A percentile compares a stretch with the other conserved stretches of the same genome.
Evolutionary conservation across 2,888 invertebrate genomes (phyloP).

Genomic region (Apamea anceps): DNA sequence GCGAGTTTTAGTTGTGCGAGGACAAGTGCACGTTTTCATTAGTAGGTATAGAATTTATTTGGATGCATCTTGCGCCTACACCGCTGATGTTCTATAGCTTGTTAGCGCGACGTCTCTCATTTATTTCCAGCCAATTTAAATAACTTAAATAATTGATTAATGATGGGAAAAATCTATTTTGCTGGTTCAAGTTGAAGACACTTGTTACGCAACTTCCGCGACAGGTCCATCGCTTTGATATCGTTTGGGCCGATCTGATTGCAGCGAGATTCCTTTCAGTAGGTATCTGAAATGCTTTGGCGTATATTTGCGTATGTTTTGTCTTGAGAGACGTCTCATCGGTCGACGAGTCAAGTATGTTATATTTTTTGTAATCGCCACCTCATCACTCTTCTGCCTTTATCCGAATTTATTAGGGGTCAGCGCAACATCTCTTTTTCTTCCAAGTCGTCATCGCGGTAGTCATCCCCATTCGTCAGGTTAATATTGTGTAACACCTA

Average conservation of each 20-base stretch:
- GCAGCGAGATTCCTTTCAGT: neutral
- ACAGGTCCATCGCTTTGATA: neutral
- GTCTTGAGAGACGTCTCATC: neutral
- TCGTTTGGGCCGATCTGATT: neutral
- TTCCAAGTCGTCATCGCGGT: neutral
- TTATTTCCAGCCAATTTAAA: slow-evolving; percentile 44
- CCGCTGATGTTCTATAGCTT: slow-evolving; percentile 46
- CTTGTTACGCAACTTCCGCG: slow-evolving; percentile 10
- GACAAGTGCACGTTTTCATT: slow-evolving; percentile 82
- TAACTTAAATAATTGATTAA: slow-evolving; percentile 28
- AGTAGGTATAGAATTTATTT: slow-evolving; percentile 74
- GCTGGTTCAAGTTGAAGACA: neutral
- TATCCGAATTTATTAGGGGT: neutral
- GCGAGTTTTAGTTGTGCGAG: slow-evolving; percentile 87
- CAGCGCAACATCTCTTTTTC: neutral
- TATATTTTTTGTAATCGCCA: neutral
- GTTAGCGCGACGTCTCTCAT: slow-evolving; percentile 52
- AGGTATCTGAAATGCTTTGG: neutral
- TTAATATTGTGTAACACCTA: neutral
- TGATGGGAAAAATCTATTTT: slow-evolving; percentile 1
- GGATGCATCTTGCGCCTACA: slow-evolving; percentile 69
- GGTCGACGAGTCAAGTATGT: no score
- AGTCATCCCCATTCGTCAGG: neutral
- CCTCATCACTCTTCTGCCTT: neutral
- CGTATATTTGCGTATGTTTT: neutral